A percentile compares a stretch with the other conserved stretches of the same genome.
phyloP scores from a whole-genome alignment of 1,140 invertebrate species.

The Carcinoscorpius rotundicauda region DNA sequence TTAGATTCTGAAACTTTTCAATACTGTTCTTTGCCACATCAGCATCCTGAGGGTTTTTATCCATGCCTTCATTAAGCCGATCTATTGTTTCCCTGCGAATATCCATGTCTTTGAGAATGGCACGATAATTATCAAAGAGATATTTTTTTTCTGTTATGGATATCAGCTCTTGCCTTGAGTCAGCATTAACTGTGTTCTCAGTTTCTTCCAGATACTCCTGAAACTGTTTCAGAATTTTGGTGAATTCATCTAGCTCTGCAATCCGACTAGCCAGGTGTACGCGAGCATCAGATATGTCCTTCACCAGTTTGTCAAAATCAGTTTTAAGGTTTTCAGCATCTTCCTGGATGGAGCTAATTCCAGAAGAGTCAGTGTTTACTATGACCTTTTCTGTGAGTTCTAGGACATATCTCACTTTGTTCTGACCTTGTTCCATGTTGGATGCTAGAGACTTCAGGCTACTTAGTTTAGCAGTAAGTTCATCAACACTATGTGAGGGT shows the following conservation, averaged over 20 bases:
- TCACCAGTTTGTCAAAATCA: conserved; percentile 72
- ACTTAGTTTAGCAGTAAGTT: conserved; percentile 70
- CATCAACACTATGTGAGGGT: conserved; percentile 57
- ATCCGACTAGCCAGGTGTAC: conserved; percentile 55
- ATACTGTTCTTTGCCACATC: conserved; percentile 29
- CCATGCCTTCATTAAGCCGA: conserved; percentile 28
- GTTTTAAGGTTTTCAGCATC: conserved; percentile 73
- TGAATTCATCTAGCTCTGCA: conserved; percentile 65
- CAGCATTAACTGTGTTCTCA: conserved; percentile 60
- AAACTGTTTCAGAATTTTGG: conserved; percentile 40
- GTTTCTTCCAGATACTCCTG: conserved; percentile 63
- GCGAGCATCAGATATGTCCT: conserved; percentile 61
- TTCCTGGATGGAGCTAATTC: conserved; percentile 73
- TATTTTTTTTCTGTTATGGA: conserved; percentile 22
- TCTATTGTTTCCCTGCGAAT: conserved; percentile 59
- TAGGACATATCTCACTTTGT: conserved; percentile 68
- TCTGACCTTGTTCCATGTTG: conserved; percentile 77
- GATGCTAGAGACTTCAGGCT: conserved; percentile 69
- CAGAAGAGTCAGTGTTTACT: conserved; percentile 75
- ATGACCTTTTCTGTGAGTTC: conserved; percentile 85
- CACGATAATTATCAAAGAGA: conserved; percentile 18
- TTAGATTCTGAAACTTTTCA: conserved; percentile 53
- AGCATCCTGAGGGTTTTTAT: conserved; percentile 13
- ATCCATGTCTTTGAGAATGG: conserved; percentile 26
- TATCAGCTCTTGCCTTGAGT: conserved; percentile 16